Evolutionary conservation across 1,140 invertebrate genomes (phyloP), one percentile per base, ranked within the genome.

Genomic region (Paracyclopina nana): DNA sequence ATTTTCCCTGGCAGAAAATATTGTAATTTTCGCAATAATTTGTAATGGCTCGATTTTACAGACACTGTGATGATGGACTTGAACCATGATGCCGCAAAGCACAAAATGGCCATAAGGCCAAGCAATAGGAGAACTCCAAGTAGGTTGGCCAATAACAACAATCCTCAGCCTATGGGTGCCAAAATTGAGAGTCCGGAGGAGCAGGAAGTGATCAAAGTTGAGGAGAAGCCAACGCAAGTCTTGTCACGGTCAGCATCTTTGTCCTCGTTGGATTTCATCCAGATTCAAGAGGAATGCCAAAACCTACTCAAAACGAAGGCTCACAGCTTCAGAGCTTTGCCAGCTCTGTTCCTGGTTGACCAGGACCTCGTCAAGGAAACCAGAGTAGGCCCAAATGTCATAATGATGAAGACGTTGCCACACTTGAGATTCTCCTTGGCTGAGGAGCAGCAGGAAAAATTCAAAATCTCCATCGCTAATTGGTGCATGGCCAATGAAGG

Each of bases 401-500:
- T n/a, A n/a, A n/a, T n/a, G n/a, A n/a, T n/a, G n/a, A n/a, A n/a
- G n/a, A n/a, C n/a, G n/a, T n/a, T n/a, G n/a, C n/a, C n/a, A n/a
- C n/a, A n/a, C n/a, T n/a, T n/a, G 9, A 20, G 20, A 38, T 38
- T 20, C 3, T 16, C n/a, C 20, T 20, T n/a, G 9, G 34, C 34
- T 5, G 20, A 38, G n/a, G 8, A 38, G 5, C n/a, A 20, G 14
- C 34, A 38, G n/a, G 34, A 38, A 20, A n/a, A 20, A 20, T 38
- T 38, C 34, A n/a, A 16, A n/a, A 16, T 20, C 4, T 38, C 34
- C 34, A 38, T 38, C 20, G 34, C 14, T n/a, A n/a, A 38, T 38
- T 38, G 34, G 34, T 16, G n/a, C 34, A 5, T 38, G 34, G 34
- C 34, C 34, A 38, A 38, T 38, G 34, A 38, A 38, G 34, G 34